phyloP scores from a whole-genome alignment of 1,140 invertebrate species.

The Drosophila jambulina region DNA sequence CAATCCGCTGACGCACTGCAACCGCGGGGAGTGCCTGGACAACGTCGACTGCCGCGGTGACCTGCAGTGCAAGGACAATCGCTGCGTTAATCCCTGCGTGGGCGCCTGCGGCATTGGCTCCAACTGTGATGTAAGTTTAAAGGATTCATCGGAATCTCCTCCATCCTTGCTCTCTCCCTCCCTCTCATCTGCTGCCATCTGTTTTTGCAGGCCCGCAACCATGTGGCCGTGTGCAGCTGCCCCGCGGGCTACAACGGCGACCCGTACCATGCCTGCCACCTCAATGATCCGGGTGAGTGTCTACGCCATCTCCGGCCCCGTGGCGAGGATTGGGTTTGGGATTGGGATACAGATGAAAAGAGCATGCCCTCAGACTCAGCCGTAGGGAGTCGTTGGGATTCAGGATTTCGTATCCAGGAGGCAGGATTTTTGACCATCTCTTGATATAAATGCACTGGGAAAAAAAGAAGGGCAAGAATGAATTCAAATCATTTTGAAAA shows the following conservation, averaged over 20 bases:
- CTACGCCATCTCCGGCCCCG: background rate
- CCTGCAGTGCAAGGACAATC: slow-evolving; percentile 91
- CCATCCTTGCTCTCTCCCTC: slow-evolving; percentile 29
- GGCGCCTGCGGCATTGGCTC: slow-evolving; percentile 90
- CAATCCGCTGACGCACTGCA: slow-evolving; percentile 89
- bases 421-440: background rate
- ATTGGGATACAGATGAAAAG: no score
- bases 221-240: slow-evolving; percentile 93
- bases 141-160: no score
- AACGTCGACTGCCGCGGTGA: slow-evolving; percentile 87
- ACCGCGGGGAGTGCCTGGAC: slow-evolving; percentile 88
- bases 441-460: no score
- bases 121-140: slow-evolving; percentile 88
- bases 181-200: slow-evolving; percentile 49
- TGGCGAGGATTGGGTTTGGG: background rate
- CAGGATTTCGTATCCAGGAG: background rate
- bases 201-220: slow-evolving; percentile 88
- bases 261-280: slow-evolving; percentile 89
- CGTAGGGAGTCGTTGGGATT: background rate
- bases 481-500: no score
- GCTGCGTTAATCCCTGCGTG: slow-evolving; percentile 91
- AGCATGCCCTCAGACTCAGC: background rate
- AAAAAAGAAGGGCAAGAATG: no score
- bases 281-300: slow-evolving; percentile 87
- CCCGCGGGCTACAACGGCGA: slow-evolving; percentile 93